Evolutionary conservation across 2,113 vertebrate species (phyloP).

Genomic region (Apodemus sylvaticus): DNA sequence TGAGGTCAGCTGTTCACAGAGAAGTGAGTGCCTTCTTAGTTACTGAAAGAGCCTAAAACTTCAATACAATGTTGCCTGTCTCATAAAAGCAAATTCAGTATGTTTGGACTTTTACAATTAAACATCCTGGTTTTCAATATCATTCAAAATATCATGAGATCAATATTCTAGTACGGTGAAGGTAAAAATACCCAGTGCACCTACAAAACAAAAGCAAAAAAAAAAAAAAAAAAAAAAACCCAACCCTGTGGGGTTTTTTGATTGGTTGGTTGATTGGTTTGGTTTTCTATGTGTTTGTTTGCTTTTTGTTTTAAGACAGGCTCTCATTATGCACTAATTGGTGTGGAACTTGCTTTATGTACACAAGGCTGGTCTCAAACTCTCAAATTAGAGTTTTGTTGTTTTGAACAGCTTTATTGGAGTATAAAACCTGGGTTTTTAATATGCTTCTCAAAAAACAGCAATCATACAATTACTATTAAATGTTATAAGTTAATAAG

Average conservation of each 20-base stretch:
- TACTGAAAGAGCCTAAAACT: not conserved
- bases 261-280: not conserved
- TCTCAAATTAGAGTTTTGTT: not conserved
- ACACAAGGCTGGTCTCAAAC: not conserved
- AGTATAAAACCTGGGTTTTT: constrained; percentile 18
- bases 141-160: not conserved
- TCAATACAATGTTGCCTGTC: not conserved
- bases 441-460: constrained; percentile 35
- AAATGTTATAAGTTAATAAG: not conserved
- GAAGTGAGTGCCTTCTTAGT: not conserved
- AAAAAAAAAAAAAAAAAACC: too few species aligned
- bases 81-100: constrained; percentile 26
- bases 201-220: not conserved
- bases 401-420: not conserved
- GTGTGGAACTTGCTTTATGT: not conserved
- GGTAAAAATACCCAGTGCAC: not conserved
- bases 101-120: not conserved
- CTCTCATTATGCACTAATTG: not conserved
- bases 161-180: constrained; percentile 4
- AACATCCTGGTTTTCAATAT: constrained; percentile 32
- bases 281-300: not conserved
- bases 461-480: constrained; percentile 7
- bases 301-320: not conserved
- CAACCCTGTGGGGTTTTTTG: not conserved
- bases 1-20: not conserved